Base-by-base conservation (phyloP, 2,888 invertebrate genomes). In the Zaprionus lineosus region DNA sequence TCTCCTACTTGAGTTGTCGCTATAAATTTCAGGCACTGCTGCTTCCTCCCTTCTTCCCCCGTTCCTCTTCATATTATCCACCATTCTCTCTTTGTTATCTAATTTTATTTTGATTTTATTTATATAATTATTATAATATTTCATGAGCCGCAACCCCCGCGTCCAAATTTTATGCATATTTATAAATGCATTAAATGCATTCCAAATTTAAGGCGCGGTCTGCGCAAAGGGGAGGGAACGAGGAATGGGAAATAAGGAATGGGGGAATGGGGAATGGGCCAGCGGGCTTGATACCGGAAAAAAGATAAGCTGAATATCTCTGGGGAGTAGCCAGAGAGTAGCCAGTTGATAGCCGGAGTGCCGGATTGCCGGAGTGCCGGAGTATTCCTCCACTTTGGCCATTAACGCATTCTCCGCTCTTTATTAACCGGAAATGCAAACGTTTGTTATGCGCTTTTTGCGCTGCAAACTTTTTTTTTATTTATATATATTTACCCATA, bases 361-460 rank as follows among this genome's bases (percentile, higher is more conserved):
- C n/a, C n/a, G n/a, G n/a, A n/a, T n/a, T n/a, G n/a, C n/a, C n/a
- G n/a, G n/a, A n/a, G n/a, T n/a, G n/a, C n/a, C n/a, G n/a, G n/a
- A n/a, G n/a, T n/a, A n/a, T n/a, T n/a, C 24, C 4, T 24, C 26
- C 48, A 52, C 46, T 34, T 12, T 55, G 65, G 53, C 62, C 72
- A 79, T 74, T 65, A 62, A 65, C 76, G 61, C 79, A 61, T 69
- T 77, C 57, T 52, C 46, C 55, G 31, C 5, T 34, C 57, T 53
- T 72, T 76, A 76, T 78, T 78, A 86, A 63, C 82, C 84, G 78
- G 78, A 78, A 78, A 78, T 78, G 86, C 78, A 86, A 78, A 78
- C 82, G 63, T 63, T 79, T 77, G 63, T 64, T 76, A 47, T 83
- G 73, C n/a, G n/a, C 75, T 73, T 59, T 62, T 68, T 73, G 72